Percentiles rank a stretch among this genome's conserved stretches.
phyloP scores from a whole-genome alignment of 2,113 vertebrate genomes.

The Otolemur garnettii region DNA sequence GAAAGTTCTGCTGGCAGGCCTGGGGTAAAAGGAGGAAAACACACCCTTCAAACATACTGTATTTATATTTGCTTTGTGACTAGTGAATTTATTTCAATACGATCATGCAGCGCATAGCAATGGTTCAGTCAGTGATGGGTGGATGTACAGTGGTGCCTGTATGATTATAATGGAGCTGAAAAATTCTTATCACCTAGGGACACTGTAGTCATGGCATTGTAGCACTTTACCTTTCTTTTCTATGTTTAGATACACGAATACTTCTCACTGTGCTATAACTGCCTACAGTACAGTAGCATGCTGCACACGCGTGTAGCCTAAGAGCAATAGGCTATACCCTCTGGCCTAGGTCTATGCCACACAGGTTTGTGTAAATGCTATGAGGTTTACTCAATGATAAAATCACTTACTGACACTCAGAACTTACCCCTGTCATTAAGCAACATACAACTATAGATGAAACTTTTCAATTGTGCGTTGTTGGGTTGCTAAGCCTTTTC shows the following conservation, averaged over 20 bases:
- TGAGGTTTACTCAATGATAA: neutral
- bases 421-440: neutral
- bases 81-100: constrained; percentile 1
- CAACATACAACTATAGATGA: neutral
- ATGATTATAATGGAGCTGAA: neutral
- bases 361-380: neutral
- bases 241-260: neutral
- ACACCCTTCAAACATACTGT: neutral
- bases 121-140: neutral
- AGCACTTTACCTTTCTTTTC: neutral
- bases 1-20: neutral
- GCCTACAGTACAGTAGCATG: neutral
- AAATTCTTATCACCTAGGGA: neutral
- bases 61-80: neutral
- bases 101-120: neutral
- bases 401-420: neutral
- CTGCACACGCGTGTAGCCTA: neutral
- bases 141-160: neutral
- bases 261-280: neutral
- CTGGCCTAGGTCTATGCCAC: neutral
- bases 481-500: neutral
- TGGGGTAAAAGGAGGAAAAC: neutral
- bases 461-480: neutral
- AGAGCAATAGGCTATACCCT: neutral
- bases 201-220: too few species aligned